phyloP scores from a whole-genome alignment of 2,113 vertebrate species.

The Athene cunicularia region DNA sequence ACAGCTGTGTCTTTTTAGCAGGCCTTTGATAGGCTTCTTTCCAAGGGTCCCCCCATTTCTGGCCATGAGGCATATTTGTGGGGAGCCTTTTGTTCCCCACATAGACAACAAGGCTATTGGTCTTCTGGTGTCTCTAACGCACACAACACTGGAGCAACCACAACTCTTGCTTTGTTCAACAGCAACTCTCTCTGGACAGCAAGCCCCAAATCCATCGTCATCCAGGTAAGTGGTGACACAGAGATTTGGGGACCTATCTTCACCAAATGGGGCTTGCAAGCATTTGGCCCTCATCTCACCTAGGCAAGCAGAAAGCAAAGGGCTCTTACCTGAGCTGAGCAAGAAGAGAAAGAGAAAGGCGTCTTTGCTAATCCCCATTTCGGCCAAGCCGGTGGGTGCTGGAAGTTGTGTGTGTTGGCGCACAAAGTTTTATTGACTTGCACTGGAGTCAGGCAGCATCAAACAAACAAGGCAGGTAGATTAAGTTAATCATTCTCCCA shows the following conservation, averaged over 20 bases:
- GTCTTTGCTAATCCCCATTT: slow-evolving; percentile 64
- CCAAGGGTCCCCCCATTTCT: not conserved
- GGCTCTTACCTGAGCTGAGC: slow-evolving; percentile 75
- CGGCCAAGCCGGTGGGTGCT: slow-evolving; percentile 8
- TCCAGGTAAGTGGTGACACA: not conserved
- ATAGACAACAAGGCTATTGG: not conserved
- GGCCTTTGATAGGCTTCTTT: not conserved
- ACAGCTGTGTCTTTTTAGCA: not conserved
- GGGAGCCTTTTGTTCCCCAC: not conserved
- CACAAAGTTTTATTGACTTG: slow-evolving; percentile 62
- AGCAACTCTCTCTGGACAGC: not conserved
- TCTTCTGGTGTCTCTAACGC: not conserved
- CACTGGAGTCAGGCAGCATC: slow-evolving; percentile 31
- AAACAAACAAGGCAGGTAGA: slow-evolving; percentile 44
- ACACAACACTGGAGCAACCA: not conserved
- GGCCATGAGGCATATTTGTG: not conserved
- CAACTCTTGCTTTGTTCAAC: not conserved
- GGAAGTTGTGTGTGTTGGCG: not conserved
- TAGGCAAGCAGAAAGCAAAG: not conserved
- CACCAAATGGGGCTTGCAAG: not conserved
- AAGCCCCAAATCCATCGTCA: accelerated
- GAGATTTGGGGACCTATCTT: not conserved
- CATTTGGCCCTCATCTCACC: not conserved
- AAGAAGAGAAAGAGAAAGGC: slow-evolving; percentile 70
- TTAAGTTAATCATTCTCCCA: slow-evolving; percentile 76